Conservation (phyloP, 2,113 vertebrate genomes). For the Chloebia gouldiae region DNA sequence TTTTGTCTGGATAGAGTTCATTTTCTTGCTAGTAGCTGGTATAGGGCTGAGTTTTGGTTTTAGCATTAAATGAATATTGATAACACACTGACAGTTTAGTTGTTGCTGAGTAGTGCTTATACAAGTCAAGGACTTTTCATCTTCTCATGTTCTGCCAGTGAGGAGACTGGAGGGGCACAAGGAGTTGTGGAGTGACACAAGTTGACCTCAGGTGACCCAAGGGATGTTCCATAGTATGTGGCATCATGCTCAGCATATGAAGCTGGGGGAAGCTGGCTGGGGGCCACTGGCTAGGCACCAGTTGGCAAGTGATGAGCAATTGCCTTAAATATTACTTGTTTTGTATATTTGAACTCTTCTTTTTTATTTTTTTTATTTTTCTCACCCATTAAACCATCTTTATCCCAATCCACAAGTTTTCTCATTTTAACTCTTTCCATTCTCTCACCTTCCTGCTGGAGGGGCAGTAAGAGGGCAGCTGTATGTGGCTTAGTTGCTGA, state of each 20-base stretch:
- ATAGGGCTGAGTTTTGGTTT: not conserved
- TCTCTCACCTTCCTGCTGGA: not conserved
- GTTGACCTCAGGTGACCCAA: not conserved
- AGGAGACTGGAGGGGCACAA: not conserved
- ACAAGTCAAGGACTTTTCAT: not conserved
- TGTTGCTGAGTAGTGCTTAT: not conserved
- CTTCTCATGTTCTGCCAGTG: not conserved
- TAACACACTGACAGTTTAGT: not conserved
- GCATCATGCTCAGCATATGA: not conserved
- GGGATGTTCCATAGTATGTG: not conserved
- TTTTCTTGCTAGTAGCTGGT: not conserved
- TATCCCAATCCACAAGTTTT: not conserved
- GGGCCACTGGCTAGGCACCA: not conserved
- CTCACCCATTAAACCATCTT: not conserved
- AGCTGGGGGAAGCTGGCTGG: not conserved
- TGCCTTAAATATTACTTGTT: not conserved
- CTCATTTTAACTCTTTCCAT: not conserved
- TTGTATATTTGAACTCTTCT: not conserved
- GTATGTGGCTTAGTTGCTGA: not conserved
- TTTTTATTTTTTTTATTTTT: too few species aligned
- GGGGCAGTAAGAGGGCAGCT: accelerated
- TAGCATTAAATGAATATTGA: not conserved
- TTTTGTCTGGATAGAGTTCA: not conserved
- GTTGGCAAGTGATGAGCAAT: not conserved
- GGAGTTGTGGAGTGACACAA: not conserved